These are phyloP conservation scores for Eulemur coronatus DNA, from an alignment of 2,797 vertebrate genomes.

Conservation along the genomic window DNA sequence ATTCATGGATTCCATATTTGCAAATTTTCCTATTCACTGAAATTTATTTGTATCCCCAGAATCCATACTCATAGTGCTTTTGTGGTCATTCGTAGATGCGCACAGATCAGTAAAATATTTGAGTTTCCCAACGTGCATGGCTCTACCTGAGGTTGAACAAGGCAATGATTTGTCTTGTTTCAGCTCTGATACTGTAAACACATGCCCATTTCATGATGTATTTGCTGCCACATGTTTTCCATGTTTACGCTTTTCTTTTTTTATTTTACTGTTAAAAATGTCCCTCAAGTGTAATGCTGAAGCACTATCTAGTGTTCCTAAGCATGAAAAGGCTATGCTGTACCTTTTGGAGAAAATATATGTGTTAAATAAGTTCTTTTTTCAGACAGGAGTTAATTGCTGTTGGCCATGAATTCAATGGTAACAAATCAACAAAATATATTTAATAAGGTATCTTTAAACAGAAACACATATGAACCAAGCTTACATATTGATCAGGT, in stretches of 20 bases:
- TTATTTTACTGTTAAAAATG: background rate
- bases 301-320: background rate
- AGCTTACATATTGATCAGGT: background rate
- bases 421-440: background rate
- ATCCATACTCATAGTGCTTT: background rate
- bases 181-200: background rate
- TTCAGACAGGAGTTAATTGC: background rate
- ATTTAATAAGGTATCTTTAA: background rate
- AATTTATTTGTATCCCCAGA: background rate
- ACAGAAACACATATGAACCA: background rate
- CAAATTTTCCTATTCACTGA: background rate
- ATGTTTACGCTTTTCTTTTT: background rate
- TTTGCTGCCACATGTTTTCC: background rate
- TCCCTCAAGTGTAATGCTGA: background rate
- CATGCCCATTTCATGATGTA: background rate
- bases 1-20: background rate
- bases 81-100: background rate
- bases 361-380: background rate
- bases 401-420: background rate
- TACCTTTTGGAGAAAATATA: background rate
- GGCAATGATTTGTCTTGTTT: background rate
- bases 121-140: background rate
- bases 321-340: accelerated
- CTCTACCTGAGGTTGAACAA: background rate
- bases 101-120: background rate